Evolutionary conservation across 2,113 vertebrate species (phyloP).

Genomic region (Anguilla japonica): DNA sequence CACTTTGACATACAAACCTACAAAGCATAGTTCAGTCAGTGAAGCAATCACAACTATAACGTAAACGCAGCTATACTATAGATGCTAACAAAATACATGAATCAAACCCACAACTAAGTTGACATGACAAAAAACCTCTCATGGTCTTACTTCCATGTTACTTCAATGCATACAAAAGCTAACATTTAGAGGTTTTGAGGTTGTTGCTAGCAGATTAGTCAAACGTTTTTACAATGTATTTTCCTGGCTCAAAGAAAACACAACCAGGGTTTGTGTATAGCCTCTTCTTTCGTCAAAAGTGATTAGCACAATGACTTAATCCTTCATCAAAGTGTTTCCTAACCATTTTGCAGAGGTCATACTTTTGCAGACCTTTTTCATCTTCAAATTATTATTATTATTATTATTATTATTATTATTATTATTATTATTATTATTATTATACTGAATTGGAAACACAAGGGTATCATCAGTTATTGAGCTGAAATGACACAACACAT

Average conservation of each 20-base stretch:
- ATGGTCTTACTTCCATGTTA: neutral
- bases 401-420: neutral
- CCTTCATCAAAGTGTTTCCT: slow-evolving; percentile 20
- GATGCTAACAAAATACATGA: neutral
- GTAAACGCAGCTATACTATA: neutral
- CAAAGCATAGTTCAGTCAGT: neutral
- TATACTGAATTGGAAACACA: too few species aligned
- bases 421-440: neutral
- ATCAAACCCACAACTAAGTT: neutral
- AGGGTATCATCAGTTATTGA: neutral
- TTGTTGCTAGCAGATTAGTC: too few species aligned
- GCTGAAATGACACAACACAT: neutral
- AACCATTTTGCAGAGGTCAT: slow-evolving; percentile 15
- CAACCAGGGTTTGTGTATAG: neutral
- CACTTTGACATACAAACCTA: slow-evolving; percentile 1
- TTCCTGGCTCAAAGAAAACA: neutral
- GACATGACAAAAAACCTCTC: neutral
- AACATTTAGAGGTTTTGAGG: neutral
- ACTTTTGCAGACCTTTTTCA: neutral
- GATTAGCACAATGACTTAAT: slow-evolving; percentile 6
- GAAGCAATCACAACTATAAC: neutral
- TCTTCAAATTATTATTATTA: neutral
- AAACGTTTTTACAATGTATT: neutral
- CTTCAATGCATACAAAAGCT: neutral
- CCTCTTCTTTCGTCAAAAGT: neutral